These are phyloP conservation scores for Sarcophaga subvicina DNA, from an alignment of 2,888 invertebrate genomes.

Conservation along the genomic window DNA sequence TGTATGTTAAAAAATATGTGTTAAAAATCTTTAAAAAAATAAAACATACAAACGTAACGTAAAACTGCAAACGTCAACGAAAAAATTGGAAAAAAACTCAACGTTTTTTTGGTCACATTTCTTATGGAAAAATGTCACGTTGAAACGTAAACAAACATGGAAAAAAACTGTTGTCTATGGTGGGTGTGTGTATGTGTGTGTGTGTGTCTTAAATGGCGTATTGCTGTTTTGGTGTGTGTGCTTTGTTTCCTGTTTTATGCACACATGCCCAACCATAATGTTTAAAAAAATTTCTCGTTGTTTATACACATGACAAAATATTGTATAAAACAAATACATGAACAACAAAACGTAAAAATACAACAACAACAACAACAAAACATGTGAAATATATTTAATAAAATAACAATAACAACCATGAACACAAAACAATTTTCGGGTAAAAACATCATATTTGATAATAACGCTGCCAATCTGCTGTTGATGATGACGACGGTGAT, in stretches of 20 bases:
- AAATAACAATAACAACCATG: slow-evolving; percentile 49
- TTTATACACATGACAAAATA: slow-evolving; percentile 66
- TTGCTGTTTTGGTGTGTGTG: slow-evolving; percentile 8
- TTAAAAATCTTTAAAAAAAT: slow-evolving; percentile 12
- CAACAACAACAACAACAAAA: slow-evolving; percentile 1
- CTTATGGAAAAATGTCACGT: slow-evolving; percentile 67
- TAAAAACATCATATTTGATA: background rate
- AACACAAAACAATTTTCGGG: background rate
- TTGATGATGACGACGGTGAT: background rate
- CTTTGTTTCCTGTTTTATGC: slow-evolving; percentile 50
- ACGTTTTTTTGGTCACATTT: slow-evolving; percentile 72
- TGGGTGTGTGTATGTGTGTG: background rate
- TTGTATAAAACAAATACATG: slow-evolving; percentile 36
- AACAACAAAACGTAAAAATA: slow-evolving; percentile 31
- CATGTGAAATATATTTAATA: slow-evolving; percentile 14
- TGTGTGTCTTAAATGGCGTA: background rate
- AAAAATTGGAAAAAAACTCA: slow-evolving; percentile 14
- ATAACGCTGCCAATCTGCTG: background rate
- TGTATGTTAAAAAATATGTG: background rate
- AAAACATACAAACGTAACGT: slow-evolving; percentile 47
- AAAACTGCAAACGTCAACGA: slow-evolving; percentile 78
- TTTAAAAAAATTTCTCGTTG: slow-evolving; percentile 46
- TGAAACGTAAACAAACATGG: slow-evolving; percentile 63
- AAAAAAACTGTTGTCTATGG: slow-evolving; percentile 31
- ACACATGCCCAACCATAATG: slow-evolving; percentile 33